Evolutionary conservation across 2,113 vertebrate genomes (phyloP).

Genomic region (Daubentonia madagascariensis): DNA sequence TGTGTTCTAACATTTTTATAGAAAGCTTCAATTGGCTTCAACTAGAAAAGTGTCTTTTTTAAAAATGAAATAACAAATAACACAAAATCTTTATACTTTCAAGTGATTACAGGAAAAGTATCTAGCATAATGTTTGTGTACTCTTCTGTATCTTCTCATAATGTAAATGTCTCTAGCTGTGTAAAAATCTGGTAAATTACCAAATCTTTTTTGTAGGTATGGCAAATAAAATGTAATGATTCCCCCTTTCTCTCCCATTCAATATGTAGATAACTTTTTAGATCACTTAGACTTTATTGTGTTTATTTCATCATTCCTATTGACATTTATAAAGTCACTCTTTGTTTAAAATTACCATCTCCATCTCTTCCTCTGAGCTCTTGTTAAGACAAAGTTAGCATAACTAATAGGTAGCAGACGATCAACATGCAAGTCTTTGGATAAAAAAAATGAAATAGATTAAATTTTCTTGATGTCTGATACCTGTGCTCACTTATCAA

Average conservation of each 20-base stretch:
- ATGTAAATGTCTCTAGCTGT: not conserved
- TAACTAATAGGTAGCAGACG: not conserved
- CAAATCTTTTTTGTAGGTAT: not conserved
- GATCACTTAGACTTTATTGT: not conserved
- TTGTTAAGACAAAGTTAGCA: not conserved
- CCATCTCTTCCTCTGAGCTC: not conserved
- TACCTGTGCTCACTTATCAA: not conserved
- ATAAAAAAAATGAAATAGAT: not conserved
- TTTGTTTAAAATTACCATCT: not conserved
- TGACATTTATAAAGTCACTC: not conserved
- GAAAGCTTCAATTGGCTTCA: not conserved
- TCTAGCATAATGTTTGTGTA: not conserved
- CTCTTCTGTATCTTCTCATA: not conserved
- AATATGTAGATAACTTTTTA: not conserved
- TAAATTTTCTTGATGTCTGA: not conserved
- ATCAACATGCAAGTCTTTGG: not conserved
- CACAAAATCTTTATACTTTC: not conserved
- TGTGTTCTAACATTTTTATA: not conserved
- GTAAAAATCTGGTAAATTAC: not conserved
- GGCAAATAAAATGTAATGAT: not conserved
- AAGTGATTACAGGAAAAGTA: not conserved
- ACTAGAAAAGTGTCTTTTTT: not conserved
- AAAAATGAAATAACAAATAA: slow-evolving; percentile 25
- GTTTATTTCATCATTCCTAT: not conserved
- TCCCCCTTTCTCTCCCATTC: not conserved